These are phyloP conservation scores for Asbolus verrucosus DNA, from an alignment of 1,140 invertebrate species.

Conservation along the genomic window DNA sequence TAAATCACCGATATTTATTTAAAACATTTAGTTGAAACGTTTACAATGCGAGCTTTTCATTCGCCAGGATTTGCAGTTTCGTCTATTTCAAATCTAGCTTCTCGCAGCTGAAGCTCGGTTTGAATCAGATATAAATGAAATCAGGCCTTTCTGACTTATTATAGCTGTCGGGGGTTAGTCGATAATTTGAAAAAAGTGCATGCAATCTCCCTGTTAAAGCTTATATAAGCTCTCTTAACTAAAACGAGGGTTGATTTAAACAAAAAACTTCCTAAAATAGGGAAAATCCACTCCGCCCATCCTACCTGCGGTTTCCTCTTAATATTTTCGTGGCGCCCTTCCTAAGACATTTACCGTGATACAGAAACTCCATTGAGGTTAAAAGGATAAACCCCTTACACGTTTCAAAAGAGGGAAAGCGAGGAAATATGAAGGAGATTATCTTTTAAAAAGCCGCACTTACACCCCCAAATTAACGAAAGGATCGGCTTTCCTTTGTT, in stretches of 20 bases:
- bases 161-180: not conserved
- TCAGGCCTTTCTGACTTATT: not conserved
- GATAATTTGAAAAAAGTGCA: constrained; percentile 12
- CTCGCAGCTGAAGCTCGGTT: not conserved
- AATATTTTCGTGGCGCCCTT: constrained; percentile 21
- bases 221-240: no score
- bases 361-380: constrained; percentile 35
- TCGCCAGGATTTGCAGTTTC: not conserved
- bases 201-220: not conserved
- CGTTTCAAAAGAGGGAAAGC: constrained; percentile 20
- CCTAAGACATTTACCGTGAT: constrained; percentile 22
- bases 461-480: constrained; percentile 9
- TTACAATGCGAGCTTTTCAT: no score
- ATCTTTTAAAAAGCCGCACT: constrained; percentile 31
- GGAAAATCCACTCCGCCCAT: not conserved
- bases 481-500: constrained; percentile 27
- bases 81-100: not conserved
- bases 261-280: not conserved
- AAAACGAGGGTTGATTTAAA: constrained; percentile 23
- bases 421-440: constrained; percentile 36
- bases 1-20: no score
- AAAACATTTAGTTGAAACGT: no score
- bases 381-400: constrained; percentile 36
- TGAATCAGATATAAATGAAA: no score
- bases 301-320: constrained; percentile 7